Conservation (phyloP, 1,140 invertebrate species). For the Apis dorsata region DNA sequence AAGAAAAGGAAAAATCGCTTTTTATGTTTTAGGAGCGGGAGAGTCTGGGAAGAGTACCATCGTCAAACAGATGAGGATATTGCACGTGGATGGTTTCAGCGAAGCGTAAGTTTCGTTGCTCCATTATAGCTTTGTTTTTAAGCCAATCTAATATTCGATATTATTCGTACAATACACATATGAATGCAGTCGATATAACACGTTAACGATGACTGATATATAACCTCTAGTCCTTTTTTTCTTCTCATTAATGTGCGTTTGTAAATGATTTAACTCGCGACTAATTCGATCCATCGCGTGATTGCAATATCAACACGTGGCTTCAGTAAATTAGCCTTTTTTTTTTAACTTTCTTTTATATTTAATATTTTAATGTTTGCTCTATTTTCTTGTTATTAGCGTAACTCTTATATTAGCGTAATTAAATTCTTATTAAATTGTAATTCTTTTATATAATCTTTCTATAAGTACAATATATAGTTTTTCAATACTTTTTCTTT, state of each 20-base stretch:
- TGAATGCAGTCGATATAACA: no score
- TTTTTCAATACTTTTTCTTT: neutral
- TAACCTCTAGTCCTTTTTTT: neutral
- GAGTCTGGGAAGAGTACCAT: conserved; percentile 99
- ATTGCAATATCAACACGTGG: conserved; percentile 44
- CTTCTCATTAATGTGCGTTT: neutral
- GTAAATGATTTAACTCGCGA: neutral
- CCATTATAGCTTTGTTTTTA: neutral
- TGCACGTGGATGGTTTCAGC: conserved; percentile 99
- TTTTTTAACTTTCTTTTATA: neutral
- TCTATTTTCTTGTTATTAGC: neutral
- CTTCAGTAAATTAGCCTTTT: neutral
- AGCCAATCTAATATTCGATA: neutral
- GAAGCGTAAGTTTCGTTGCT: conserved; percentile 85
- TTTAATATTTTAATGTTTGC: no score
- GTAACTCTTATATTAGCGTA: neutral
- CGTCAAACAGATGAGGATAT: conserved; percentile 99
- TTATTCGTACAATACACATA: neutral
- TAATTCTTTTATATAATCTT: no score
- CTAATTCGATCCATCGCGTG: conserved; percentile 12
- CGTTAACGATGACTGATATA: neutral
- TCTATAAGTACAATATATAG: no score
- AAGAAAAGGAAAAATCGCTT: conserved; percentile 7
- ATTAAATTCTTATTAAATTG: neutral
- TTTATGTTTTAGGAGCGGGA: conserved; percentile 87